A percentile compares a stretch with the other conserved stretches of the same genome.
Conservation (phyloP, 2,888 invertebrate genomes). For the Agelastica alni region DNA sequence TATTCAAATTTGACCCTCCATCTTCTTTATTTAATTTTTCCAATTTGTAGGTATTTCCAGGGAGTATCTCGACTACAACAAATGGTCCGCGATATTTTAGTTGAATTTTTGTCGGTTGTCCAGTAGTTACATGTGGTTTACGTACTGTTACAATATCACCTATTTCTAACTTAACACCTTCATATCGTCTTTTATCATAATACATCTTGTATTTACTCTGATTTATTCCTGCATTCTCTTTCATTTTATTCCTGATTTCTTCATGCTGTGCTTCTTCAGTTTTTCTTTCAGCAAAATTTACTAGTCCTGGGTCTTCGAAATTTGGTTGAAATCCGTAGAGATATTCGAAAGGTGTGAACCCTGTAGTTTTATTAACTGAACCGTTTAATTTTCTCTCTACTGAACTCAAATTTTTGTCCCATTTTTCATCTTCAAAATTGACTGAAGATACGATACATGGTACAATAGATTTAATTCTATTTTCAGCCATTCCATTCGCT, state of each 20-base stretch:
- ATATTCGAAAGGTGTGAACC: conserved; percentile 31
- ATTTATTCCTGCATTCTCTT: not conserved
- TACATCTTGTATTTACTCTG: conserved; percentile 12
- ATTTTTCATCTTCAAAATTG: conserved; percentile 8
- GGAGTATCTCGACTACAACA: too few species aligned
- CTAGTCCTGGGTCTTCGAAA: conserved; percentile 16
- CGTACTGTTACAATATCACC: too few species aligned
- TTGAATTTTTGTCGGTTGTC: too few species aligned
- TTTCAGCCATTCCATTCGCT: conserved; percentile 29
- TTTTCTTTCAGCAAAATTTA: conserved; percentile 9
- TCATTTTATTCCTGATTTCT: conserved; percentile 2
- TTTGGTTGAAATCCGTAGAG: conserved; percentile 27
- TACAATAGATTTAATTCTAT: conserved; percentile 18
- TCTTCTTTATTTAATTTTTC: too few species aligned
- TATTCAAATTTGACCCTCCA: too few species aligned
- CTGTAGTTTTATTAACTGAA: too few species aligned
- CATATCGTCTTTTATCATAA: too few species aligned
- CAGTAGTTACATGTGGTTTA: too few species aligned
- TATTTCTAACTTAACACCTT: too few species aligned
- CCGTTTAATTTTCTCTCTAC: too few species aligned
- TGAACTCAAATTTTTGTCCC: conserved; percentile 9
- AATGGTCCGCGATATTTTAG: too few species aligned
- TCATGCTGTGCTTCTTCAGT: not conserved
- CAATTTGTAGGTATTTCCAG: too few species aligned
- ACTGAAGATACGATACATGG: conserved; percentile 7